Evolutionary conservation across 2,888 invertebrate genomes (phyloP).

Genomic region (Andrena marginata): DNA sequence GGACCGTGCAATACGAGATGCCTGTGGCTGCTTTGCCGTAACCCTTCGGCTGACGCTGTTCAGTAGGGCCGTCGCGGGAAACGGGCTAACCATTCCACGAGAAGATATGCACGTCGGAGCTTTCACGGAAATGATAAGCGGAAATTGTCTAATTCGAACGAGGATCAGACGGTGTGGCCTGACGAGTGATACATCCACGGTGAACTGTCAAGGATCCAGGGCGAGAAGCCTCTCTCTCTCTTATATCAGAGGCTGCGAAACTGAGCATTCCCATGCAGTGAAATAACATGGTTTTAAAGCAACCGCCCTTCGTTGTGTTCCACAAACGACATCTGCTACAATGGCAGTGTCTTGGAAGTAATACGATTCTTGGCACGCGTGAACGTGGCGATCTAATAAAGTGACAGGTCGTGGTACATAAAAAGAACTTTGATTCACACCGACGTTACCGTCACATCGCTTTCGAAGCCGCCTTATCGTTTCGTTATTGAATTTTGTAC

Average conservation of each 20-base stretch:
- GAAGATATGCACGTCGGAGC: neutral
- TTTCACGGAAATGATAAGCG: constrained; percentile 15
- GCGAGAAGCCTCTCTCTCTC: neutral
- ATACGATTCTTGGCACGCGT: neutral
- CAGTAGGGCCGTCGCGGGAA: neutral
- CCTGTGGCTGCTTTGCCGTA: constrained; percentile 36
- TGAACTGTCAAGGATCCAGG: too few species aligned
- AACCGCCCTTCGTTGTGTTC: neutral
- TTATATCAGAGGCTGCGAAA: neutral
- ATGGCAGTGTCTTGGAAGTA: neutral
- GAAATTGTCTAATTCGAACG: constrained; percentile 18
- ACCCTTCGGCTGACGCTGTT: constrained; percentile 37
- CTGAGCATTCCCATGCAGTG: too few species aligned
- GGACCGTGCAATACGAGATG: constrained; percentile 29
- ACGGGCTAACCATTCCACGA: neutral
- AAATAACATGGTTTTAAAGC: too few species aligned
- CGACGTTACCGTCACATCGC: neutral
- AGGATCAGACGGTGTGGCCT: neutral
- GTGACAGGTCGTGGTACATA: neutral
- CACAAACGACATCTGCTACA: neutral
- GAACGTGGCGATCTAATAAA: neutral
- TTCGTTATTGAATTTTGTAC: constrained; percentile 14
- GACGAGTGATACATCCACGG: neutral
- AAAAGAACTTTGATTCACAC: neutral
- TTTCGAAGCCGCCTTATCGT: neutral